Evolutionary conservation across 2,113 vertebrate genomes (phyloP).

Genomic region (Halcyon malimbica): DNA sequence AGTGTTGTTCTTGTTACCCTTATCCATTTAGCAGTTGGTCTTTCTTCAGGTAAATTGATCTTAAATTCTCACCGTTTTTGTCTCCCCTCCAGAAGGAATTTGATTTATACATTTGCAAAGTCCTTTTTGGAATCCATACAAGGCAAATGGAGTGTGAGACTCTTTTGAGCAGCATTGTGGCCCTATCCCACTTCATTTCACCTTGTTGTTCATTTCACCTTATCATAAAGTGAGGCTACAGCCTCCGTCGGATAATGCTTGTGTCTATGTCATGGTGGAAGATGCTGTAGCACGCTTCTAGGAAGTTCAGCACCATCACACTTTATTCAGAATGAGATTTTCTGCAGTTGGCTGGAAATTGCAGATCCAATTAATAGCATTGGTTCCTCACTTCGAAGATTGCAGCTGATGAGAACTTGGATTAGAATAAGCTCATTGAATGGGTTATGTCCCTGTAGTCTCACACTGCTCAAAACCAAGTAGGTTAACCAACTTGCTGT

Average conservation of each 20-base stretch:
- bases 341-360: not conserved
- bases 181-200: not conserved
- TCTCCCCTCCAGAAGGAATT: not conserved
- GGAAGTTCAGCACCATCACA: not conserved
- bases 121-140: not conserved
- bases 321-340: not conserved
- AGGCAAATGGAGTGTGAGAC: not conserved
- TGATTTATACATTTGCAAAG: not conserved
- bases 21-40: not conserved
- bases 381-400: not conserved
- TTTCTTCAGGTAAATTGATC: not conserved
- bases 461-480: not conserved
- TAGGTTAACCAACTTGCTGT: not conserved
- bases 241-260: not conserved
- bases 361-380: not conserved
- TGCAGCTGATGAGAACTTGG: not conserved
- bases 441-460: fast-evolving
- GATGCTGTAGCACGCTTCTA: not conserved
- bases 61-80: not conserved
- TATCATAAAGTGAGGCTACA: not conserved
- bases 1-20: not conserved
- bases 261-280: not conserved
- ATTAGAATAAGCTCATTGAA: not conserved
- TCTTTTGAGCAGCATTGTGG: not conserved
- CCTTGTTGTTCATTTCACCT: not conserved